A percentile compares a stretch with the other conserved stretches of the same genome.
phyloP scores from a whole-genome alignment of 2,888 invertebrate species.

The Hemithea aestivaria region DNA sequence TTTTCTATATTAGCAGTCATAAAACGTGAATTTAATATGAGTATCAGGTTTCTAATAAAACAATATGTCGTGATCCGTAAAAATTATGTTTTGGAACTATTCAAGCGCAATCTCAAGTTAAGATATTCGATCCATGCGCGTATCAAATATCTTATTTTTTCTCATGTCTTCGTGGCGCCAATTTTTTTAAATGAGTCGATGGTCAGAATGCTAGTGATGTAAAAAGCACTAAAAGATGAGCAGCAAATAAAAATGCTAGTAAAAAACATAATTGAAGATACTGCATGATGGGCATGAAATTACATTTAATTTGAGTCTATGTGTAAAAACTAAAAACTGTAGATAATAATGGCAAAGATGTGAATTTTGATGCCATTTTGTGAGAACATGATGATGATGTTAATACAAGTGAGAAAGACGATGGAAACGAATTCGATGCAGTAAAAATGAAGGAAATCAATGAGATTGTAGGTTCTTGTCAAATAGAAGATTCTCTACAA shows the following conservation, averaged over 20 bases:
- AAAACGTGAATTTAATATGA: slow-evolving; percentile 24
- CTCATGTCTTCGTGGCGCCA: slow-evolving; percentile 54
- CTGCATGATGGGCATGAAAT: slow-evolving; percentile 24
- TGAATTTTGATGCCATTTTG: slow-evolving; percentile 2
- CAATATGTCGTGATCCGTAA: slow-evolving; percentile 52
- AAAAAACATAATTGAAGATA: slow-evolving; percentile 28
- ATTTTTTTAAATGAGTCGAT: slow-evolving; percentile 36
- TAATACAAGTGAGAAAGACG: background rate
- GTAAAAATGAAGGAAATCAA: too few species aligned
- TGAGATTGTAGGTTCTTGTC: too few species aligned
- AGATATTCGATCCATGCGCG: slow-evolving; percentile 42
- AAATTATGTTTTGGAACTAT: slow-evolving; percentile 54
- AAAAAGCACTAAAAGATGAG: slow-evolving; percentile 23
- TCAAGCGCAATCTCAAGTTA: slow-evolving; percentile 48
- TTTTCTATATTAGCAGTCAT: slow-evolving; percentile 31
- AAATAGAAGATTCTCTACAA: too few species aligned
- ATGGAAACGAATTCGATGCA: too few species aligned
- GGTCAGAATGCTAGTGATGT: slow-evolving; percentile 15
- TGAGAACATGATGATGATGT: slow-evolving; percentile 3
- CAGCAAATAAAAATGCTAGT: slow-evolving; percentile 21
- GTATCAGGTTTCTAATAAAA: slow-evolving; percentile 41
- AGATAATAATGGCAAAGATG: background rate
- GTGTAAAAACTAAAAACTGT: slow-evolving; percentile 10
- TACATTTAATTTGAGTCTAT: slow-evolving; percentile 21
- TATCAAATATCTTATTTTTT: slow-evolving; percentile 54